Evolutionary conservation across 2,888 invertebrate species (phyloP).

Genomic region (Cryptus armator): DNA sequence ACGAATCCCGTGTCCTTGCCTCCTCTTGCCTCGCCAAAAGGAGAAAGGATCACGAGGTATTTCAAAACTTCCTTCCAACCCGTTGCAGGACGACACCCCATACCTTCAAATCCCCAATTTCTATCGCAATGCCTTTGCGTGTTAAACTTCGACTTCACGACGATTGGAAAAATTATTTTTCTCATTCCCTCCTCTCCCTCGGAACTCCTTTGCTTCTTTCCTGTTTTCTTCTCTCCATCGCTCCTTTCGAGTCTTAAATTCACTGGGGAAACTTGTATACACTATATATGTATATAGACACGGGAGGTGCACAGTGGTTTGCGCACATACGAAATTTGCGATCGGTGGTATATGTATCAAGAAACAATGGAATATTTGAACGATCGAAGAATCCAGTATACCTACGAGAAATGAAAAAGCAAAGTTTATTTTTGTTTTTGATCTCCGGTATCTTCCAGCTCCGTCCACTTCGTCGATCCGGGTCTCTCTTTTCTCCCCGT

Average conservation of each 20-base stretch:
- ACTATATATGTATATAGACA: too few species aligned
- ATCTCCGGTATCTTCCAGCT: constrained; percentile 36
- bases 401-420: constrained; percentile 53
- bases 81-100: constrained; percentile 2
- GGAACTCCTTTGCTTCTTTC: constrained; percentile 36
- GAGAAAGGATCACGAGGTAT: constrained; percentile 65
- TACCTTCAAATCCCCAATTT: constrained; percentile 15
- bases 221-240: constrained; percentile 39
- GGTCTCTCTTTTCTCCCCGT: constrained; percentile 40
- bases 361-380: constrained; percentile 52
- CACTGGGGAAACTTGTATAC: background rate
- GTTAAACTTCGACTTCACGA: constrained; percentile 1
- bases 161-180: constrained; percentile 68
- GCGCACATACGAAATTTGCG: too few species aligned
- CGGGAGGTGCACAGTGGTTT: too few species aligned
- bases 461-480: background rate
- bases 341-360: background rate
- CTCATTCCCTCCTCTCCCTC: constrained; percentile 31
- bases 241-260: background rate
- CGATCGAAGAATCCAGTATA: constrained; percentile 33
- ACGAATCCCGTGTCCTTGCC: constrained; percentile 34
- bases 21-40: constrained; percentile 37
- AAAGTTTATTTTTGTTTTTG: constrained; percentile 62
- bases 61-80: constrained; percentile 64
- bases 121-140: background rate